Base-by-base conservation (phyloP, 2,113 vertebrate genomes). In the Dasyprocta punctata region DNA sequence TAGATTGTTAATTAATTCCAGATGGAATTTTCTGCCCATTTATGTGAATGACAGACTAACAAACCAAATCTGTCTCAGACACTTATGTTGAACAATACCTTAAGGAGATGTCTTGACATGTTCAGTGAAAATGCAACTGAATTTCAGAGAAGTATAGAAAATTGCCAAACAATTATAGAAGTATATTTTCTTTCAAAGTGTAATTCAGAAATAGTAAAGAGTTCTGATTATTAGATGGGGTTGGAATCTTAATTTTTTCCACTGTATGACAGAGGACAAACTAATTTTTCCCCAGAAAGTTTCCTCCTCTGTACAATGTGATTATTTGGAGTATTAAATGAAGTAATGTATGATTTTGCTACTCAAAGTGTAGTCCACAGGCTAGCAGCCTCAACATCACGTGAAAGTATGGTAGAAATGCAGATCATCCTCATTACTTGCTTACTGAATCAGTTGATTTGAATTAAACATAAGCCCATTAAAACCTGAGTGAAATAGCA, bases 1-100 rank as follows among this genome's bases (percentile, higher is more conserved):
- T 77, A 26, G 11, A 83, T 89, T 58, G 38, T 82, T 92, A 86
- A 95, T 93, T 93, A 90, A 87, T 89, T 75, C 87, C 38, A 88
- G 60, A 84, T 83, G 41, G 77, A 36, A 8, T 82, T 96, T 95
- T 81, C 41, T 63, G 56, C 38, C 47, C 6, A 9, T 88, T 73
- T 82, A 44, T 94, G 47, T 88, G 24, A 75, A 87, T 41, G 36
- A 80, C 26, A 78, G 49, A 16, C 44, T 86, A 92, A 94, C 11
- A 94, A 30, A 86, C 8, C 19, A 78, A 83, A 86, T 92, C 0
- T n/a, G 65, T 75, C 5, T 22, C 52, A 92, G 69, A 89, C 30
- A 54, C 82, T 65, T 30, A 54, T 6, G 12, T 52, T 58, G 47
- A 90, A 63, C 7, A 60, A 12, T 78, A 61, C 11, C 83, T 4